These are phyloP conservation scores for Cathartes aura DNA, from an alignment of 2,113 vertebrate species.

Conservation along the genomic window DNA sequence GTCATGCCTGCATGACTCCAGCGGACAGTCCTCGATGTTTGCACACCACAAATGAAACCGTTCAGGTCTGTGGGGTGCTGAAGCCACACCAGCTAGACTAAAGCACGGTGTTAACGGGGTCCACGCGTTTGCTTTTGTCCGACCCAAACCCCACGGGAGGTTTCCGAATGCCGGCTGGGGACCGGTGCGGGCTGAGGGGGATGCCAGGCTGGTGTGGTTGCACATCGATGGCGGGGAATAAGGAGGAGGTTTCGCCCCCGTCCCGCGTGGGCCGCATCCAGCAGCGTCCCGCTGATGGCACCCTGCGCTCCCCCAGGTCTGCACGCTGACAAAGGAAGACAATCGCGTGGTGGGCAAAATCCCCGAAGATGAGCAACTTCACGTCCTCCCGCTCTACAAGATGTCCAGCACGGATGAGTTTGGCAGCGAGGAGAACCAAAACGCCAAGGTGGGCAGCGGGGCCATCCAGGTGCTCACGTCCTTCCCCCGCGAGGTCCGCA, in stretches of 20 bases:
- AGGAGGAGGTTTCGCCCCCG: not conserved
- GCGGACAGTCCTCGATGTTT: rapidly evolving
- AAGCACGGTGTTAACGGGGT: rapidly evolving
- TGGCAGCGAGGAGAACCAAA: conserved; percentile 90
- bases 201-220: not conserved
- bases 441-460: conserved; percentile 88
- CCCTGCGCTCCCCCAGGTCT: conserved; percentile 81
- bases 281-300: not conserved
- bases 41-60: not conserved
- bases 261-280: rapidly evolving
- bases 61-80: not conserved
- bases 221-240: rapidly evolving
- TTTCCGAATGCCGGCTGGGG: rapidly evolving
- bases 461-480: conserved; percentile 92
- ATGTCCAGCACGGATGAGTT: conserved; percentile 90
- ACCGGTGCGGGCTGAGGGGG: rapidly evolving
- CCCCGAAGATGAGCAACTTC: conserved; percentile 93
- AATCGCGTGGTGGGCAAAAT: conserved; percentile 89
- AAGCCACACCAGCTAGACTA: not conserved
- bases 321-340: conserved; percentile 96
- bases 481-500: conserved; percentile 93
- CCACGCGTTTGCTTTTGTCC: not conserved
- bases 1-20: rapidly evolving
- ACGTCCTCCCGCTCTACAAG: conserved; percentile 95
- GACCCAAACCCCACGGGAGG: rapidly evolving